A percentile compares a stretch with the other conserved stretches of the same genome.
Conservation (phyloP, 2,888 invertebrate species). For the Epistrophe grossulariae region DNA sequence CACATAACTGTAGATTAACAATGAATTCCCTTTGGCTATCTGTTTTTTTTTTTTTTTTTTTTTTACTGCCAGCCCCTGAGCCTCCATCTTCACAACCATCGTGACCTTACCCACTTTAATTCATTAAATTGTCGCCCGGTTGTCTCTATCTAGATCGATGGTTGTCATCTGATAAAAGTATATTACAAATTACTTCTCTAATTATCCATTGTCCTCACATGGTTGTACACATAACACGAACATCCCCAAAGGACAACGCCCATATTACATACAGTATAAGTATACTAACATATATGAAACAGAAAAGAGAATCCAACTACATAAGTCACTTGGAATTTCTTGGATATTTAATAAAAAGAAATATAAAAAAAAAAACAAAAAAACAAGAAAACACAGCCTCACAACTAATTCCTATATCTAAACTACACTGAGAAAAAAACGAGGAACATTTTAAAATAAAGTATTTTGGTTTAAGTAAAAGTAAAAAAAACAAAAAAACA, state of each 20-base stretch:
- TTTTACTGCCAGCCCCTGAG: not conserved
- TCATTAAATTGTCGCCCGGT: constrained; percentile 68
- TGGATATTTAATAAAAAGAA: constrained; percentile 55
- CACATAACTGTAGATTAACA: constrained; percentile 17
- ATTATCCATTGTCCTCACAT: constrained; percentile 71
- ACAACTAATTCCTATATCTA: not conserved
- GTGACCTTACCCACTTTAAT: constrained; percentile 62
- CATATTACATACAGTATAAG: not conserved
- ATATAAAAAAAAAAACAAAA: constrained; percentile 19
- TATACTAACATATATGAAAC: not conserved
- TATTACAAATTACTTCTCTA: constrained; percentile 76
- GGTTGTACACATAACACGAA: constrained; percentile 64
- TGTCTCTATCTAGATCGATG: constrained; percentile 66
- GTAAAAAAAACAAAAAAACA: constrained; percentile 4
- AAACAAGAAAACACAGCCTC: not conserved
- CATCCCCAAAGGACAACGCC: constrained; percentile 62
- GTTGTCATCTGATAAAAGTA: constrained; percentile 66
- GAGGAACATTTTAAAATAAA: too few relatives aligned
- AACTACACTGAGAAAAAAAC: too few relatives aligned
- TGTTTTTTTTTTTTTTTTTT: not conserved
- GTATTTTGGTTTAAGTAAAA: constrained; percentile 46
- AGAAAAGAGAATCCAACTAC: not conserved
- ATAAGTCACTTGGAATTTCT: constrained; percentile 16
- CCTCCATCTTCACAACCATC: not conserved
- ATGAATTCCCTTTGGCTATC: constrained; percentile 6